phyloP scores from a whole-genome alignment of 2,113 vertebrate species.

The Vicugna pacos region DNA sequence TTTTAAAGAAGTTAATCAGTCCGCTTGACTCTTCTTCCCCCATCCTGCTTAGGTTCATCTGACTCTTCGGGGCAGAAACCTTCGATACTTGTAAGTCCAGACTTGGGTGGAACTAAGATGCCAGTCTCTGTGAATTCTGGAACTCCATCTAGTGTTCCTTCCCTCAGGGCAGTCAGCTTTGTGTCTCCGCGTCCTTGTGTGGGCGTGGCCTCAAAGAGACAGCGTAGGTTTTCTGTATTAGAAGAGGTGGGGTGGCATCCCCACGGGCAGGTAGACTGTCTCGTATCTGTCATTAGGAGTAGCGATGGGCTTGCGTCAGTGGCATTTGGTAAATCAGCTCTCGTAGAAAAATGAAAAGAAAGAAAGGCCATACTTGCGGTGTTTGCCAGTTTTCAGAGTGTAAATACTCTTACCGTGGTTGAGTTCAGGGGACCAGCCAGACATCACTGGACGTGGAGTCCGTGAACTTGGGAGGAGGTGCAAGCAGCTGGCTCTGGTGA shows the following conservation, averaged over 20 bases:
- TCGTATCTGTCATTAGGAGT: background rate
- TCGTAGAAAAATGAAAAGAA: background rate
- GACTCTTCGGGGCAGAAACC: slow-evolving; percentile 32
- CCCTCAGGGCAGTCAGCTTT: background rate
- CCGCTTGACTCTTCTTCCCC: background rate
- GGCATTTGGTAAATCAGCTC: background rate
- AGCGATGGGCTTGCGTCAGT: background rate
- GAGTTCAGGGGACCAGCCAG: background rate
- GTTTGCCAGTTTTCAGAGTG: background rate
- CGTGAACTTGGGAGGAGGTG: background rate
- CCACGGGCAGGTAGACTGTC: background rate
- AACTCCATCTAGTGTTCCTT: background rate
- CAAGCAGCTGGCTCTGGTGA: background rate
- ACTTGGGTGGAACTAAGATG: background rate
- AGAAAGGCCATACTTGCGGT: background rate
- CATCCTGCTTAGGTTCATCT: background rate
- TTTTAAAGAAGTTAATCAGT: slow-evolving; percentile 51
- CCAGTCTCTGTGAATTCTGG: background rate
- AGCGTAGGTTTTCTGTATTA: background rate
- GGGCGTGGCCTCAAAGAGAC: background rate
- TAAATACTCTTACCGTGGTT: background rate
- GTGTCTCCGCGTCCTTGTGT: background rate
- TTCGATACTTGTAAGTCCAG: background rate
- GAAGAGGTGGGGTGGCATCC: background rate
- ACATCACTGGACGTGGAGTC: background rate